Evolutionary conservation across 2,888 invertebrate genomes (phyloP).

Genomic region (Ischnura elegans): DNA sequence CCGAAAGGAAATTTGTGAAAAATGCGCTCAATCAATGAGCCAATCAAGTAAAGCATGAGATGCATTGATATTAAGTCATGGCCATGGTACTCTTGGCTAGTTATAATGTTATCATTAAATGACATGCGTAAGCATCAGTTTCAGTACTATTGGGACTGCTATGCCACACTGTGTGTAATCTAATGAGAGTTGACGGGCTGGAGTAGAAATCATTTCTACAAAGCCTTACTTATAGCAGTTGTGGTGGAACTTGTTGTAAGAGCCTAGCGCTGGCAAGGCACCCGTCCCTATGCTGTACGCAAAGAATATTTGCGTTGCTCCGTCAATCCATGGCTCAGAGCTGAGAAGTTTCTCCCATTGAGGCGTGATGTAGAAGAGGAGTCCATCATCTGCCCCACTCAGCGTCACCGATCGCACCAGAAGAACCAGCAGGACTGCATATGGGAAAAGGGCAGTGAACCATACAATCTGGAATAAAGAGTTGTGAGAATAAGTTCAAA

Average conservation of each 20-base stretch:
- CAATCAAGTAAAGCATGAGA: too few relatives aligned
- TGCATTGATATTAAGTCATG: too few relatives aligned
- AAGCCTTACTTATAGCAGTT: conserved; percentile 84
- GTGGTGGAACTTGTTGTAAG: conserved; percentile 88
- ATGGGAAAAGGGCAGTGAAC: conserved; percentile 88
- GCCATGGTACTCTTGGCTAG: too few relatives aligned
- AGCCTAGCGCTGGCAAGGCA: conserved; percentile 86
- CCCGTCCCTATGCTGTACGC: conserved; percentile 89
- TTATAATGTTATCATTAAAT: too few relatives aligned
- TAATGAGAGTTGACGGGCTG: too few relatives aligned
- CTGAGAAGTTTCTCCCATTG: conserved; percentile 80
- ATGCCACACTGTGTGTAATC: too few relatives aligned
- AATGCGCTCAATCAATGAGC: too few relatives aligned
- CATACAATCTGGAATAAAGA: conserved; percentile 82
- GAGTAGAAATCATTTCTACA: too few relatives aligned
- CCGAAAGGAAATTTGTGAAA: too few relatives aligned
- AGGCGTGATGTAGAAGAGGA: conserved; percentile 85
- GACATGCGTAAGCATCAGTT: too few relatives aligned
- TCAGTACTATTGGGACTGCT: neutral
- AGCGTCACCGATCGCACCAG: conserved; percentile 84
- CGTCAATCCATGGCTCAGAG: conserved; percentile 86
- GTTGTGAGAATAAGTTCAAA: neutral
- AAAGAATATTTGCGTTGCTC: conserved; percentile 89
- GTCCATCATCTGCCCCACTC: conserved; percentile 83
- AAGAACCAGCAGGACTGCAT: conserved; percentile 84